Evolutionary conservation across 2,113 vertebrate genomes (phyloP), one percentile per base, ranked within the genome.

Genomic region (Bubalus kerabau): DNA sequence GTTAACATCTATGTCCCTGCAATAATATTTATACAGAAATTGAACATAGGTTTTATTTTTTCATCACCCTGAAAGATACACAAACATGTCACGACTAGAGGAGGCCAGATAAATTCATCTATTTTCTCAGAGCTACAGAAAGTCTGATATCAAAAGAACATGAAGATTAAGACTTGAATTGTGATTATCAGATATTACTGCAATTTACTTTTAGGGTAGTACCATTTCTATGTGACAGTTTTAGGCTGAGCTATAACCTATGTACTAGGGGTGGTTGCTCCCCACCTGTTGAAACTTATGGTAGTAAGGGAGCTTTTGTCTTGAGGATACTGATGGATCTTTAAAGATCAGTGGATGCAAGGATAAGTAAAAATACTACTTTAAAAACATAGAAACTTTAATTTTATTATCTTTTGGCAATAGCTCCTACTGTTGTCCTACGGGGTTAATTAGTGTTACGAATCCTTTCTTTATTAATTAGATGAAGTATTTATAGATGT

Each of bases 1-100:
- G 36, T 82, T 94, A 88, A 91, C 15, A 81, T 90, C 94, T 80
- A 9, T 94, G 94, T 92, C 32, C 26, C 52, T 92, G 23, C 89
- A 95, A 96, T 48, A 91, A 78, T 60, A 40, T 57, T 59, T 95
- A 74, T 40, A 5, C 52, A 56, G 54, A 96, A 97, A 96, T 67
- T 86, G 60, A 96, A 85, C 21, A 86, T 32, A 91, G 14, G 30
- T 92, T 92, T 19, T 87, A 57, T 87, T 94, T 43, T 88, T 93
- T 82, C 16, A 56, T 64, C 52, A 59, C 80, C 19, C 23, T 87
- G 80, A 93, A 87, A 62, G 21, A 67, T 84, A 52, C 43, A 60
- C 88, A 90, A 62, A 50, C 36, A 67, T 91, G 52, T 62, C 46
- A 87, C 8, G 86, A 59, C 40, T 83, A 80, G 80, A 76, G 13